Conservation (phyloP, 2,113 vertebrate species). For the Aspidoscelis tigris region DNA sequence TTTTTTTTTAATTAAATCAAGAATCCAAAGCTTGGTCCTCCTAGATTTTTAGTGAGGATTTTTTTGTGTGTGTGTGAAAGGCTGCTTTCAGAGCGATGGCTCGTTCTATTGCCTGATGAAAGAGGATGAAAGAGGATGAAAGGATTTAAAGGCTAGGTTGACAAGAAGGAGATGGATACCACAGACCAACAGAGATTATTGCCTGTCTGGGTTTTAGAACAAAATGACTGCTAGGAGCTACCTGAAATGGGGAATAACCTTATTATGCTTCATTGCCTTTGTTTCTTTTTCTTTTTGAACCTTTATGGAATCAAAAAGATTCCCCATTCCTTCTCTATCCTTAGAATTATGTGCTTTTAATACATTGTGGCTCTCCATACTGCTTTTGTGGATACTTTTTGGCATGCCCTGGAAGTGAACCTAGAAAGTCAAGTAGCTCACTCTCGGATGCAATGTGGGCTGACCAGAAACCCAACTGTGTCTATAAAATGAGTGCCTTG, state of each 20-base stretch:
- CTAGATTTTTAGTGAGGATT: neutral
- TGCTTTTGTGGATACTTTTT: neutral
- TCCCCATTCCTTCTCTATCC: neutral
- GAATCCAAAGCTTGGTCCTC: neutral
- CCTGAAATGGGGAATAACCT: conserved; percentile 9
- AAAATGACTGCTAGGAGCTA: neutral
- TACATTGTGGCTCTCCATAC: neutral
- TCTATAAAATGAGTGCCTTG: no score
- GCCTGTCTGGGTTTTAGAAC: neutral
- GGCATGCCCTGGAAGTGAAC: neutral
- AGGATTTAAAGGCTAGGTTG: neutral
- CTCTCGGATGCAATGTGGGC: no score
- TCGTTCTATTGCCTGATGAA: conserved; percentile 24
- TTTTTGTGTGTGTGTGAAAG: neutral
- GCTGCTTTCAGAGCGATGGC: neutral
- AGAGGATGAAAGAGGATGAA: neutral
- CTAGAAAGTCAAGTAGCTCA: neutral
- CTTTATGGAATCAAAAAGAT: neutral
- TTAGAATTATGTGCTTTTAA: neutral
- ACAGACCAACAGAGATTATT: neutral
- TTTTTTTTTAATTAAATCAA: fast-evolving
- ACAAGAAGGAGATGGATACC: neutral
- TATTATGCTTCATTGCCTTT: neutral
- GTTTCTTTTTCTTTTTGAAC: no score
- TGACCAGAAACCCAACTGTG: no score